These are phyloP conservation scores for Anguilla pacifica DNA, from an alignment of 2,797 vertebrate genomes.

Conservation along the genomic window DNA sequence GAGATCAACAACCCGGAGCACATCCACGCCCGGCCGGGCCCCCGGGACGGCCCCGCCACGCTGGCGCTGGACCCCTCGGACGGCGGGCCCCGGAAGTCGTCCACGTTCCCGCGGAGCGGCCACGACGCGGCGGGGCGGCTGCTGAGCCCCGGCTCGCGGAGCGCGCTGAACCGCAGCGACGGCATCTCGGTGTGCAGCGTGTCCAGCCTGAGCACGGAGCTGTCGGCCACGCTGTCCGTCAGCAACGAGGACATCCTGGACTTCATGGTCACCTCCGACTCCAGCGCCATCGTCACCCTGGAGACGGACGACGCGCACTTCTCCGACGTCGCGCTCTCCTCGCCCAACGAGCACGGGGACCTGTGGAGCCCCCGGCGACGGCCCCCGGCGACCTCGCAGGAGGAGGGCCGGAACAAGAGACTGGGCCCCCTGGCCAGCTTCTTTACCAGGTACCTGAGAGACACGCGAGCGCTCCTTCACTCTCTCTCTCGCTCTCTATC, in stretches of 20 bases:
- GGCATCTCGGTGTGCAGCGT: constrained; percentile 85
- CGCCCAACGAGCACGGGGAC: constrained; percentile 53
- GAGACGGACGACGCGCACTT: constrained; percentile 80
- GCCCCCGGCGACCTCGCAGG: constrained; percentile 31
- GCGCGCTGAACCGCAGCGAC: constrained; percentile 78
- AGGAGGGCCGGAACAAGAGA: constrained; percentile 69
- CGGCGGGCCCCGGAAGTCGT: constrained; percentile 74
- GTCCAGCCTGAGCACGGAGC: constrained; percentile 90
- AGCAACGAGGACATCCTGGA: constrained; percentile 90
- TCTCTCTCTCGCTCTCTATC: not conserved
- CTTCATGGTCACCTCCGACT: constrained; percentile 86
- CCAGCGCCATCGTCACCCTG: constrained; percentile 89
- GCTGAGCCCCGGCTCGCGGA: constrained; percentile 67
- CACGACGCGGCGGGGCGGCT: constrained; percentile 74
- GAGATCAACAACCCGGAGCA: constrained; percentile 86
- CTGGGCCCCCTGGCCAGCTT: constrained; percentile 80
- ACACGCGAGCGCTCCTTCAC: not conserved
- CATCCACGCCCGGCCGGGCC: constrained; percentile 53
- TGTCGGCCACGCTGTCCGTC: constrained; percentile 80
- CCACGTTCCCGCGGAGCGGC: constrained; percentile 83
- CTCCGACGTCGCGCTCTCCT: constrained; percentile 74
- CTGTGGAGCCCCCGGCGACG: constrained; percentile 46
- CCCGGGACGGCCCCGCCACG: constrained; percentile 65
- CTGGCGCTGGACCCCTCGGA: constrained; percentile 65
- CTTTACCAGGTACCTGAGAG: constrained; percentile 76